Conservation (phyloP, 2,113 vertebrate species). For the Pimephales promelas region DNA sequence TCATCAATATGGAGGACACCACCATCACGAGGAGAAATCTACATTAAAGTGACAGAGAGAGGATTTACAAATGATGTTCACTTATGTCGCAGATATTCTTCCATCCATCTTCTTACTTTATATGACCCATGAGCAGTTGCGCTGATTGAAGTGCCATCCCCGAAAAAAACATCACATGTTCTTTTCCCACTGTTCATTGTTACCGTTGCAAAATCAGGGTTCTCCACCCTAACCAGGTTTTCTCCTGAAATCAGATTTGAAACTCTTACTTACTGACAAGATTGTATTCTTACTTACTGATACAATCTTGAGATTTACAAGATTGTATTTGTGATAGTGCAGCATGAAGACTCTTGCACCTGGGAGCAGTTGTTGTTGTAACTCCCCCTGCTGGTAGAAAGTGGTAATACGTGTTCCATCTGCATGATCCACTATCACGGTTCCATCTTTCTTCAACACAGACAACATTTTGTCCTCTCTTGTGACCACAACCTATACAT, state of each 20-base stretch:
- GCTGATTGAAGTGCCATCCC: conserved; percentile 84
- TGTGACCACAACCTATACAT: conserved; percentile 81
- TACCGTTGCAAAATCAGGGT: conserved; percentile 81
- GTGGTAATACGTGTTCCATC: conserved; percentile 92
- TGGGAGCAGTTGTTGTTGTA: conserved; percentile 35
- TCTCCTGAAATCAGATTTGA: conserved; percentile 60
- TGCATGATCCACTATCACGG: conserved; percentile 83
- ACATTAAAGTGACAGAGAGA: conserved; percentile 8
- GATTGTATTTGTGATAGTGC: neutral
- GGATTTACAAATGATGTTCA: neutral
- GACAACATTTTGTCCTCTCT: conserved; percentile 86
- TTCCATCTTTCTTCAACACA: conserved; percentile 77
- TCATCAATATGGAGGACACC: conserved; percentile 81
- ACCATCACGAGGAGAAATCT: conserved; percentile 71
- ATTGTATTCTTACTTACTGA: neutral
- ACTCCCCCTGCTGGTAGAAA: conserved; percentile 72
- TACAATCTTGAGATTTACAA: no score
- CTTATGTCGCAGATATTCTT: neutral
- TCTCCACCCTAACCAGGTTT: conserved; percentile 81
- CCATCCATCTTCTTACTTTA: conserved; percentile 74
- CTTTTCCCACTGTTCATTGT: conserved; percentile 79
- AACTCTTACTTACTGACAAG: neutral
- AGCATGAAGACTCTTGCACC: conserved; percentile 29
- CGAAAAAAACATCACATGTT: conserved; percentile 77
- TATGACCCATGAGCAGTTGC: conserved; percentile 82